phyloP scores from a whole-genome alignment of 92 coral and sea anemone species.

The Paragorgia papillata region DNA sequence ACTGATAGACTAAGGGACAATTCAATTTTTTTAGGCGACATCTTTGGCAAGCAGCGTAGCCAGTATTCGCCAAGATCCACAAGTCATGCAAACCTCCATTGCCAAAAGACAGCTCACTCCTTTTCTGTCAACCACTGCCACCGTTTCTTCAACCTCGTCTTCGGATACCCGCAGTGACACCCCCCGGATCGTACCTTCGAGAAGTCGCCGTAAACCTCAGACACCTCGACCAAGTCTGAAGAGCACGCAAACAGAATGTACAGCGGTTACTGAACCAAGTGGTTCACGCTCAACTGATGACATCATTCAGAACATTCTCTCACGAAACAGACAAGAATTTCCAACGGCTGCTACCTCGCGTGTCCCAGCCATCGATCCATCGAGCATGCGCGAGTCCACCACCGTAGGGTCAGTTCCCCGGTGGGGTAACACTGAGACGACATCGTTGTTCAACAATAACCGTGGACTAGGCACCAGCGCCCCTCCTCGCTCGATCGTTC shows the following conservation, averaged over 20 bases:
- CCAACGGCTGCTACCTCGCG: background rate
- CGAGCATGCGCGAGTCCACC: conserved; percentile 1
- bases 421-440: conserved; percentile 2
- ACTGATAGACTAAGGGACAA: too few relatives aligned
- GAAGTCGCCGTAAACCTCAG: conserved; percentile 36
- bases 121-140: background rate
- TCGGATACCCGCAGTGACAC: background rate
- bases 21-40: background rate
- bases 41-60: background rate
- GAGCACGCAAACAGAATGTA: background rate
- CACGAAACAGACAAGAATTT: background rate
- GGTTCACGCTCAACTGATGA: conserved; percentile 11
- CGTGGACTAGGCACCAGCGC: background rate
- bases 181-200: background rate
- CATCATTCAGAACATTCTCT: conserved; percentile 17
- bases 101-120: background rate
- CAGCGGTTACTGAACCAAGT: conserved; percentile 9
- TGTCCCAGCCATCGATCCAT: background rate
- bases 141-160: background rate
- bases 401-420: conserved; percentile 16
- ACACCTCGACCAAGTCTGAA: conserved; percentile 26
- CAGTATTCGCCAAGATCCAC: background rate
- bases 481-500: background rate
- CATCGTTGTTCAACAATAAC: background rate
- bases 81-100: background rate